Conservation (phyloP, 2,113 vertebrate species). For the Benitochromis conjunctus region DNA sequence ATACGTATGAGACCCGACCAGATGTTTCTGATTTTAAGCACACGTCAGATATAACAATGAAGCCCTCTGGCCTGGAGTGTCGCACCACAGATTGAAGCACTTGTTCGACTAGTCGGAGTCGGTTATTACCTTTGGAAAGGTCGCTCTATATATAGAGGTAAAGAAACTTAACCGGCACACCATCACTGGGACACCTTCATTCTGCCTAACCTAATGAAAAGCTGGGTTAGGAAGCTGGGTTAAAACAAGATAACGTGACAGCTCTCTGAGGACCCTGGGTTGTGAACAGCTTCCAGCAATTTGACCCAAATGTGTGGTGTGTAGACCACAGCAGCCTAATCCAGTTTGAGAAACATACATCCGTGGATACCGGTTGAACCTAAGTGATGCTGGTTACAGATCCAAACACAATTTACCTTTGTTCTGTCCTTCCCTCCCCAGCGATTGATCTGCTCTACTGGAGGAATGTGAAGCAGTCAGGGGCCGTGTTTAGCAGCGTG, state of each 20-base stretch:
- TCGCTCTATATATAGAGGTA: constrained; percentile 17
- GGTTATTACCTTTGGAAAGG: constrained; percentile 26
- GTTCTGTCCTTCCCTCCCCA: constrained; percentile 55
- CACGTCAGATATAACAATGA: neutral
- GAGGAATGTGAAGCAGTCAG: constrained; percentile 95
- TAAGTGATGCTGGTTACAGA: neutral
- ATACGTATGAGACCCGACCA: constrained; percentile 48
- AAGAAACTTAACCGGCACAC: neutral
- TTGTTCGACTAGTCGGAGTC: neutral
- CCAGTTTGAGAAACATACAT: neutral
- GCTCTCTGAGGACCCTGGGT: constrained; percentile 40
- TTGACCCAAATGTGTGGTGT: constrained; percentile 60
- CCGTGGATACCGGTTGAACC: neutral
- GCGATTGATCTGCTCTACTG: constrained; percentile 96
- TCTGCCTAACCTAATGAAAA: constrained; percentile 6
- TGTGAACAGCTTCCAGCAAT: constrained; percentile 56
- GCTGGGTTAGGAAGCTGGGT: constrained; percentile 56
- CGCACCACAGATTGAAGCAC: neutral
- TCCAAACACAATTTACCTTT: constrained; percentile 14
- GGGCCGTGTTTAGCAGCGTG: constrained; percentile 89
- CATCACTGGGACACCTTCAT: neutral
- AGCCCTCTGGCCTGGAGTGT: neutral
- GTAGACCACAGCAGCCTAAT: neutral
- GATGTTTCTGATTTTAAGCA: constrained; percentile 25
- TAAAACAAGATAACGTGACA: constrained; percentile 40